Conservation (phyloP, 2,888 invertebrate genomes). For the Merodon equestris region DNA sequence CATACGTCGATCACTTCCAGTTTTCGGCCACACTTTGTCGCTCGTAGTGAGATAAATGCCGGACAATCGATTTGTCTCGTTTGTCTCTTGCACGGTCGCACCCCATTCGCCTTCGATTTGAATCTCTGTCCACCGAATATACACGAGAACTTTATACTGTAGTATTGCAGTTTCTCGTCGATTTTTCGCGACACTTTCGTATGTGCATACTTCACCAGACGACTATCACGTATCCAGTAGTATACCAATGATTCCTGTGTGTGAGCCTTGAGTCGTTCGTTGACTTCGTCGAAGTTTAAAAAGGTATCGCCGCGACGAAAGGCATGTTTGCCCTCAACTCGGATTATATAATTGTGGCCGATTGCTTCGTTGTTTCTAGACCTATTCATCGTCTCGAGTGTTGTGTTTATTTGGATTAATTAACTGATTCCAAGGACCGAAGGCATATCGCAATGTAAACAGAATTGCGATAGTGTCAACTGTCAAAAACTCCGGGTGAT, state of each 20-base stretch:
- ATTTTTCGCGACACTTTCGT: constrained; percentile 79
- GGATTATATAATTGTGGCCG: constrained; percentile 35
- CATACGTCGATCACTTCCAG: constrained; percentile 79
- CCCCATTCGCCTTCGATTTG: constrained; percentile 76
- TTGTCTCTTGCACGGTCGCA: constrained; percentile 75
- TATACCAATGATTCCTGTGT: constrained; percentile 78
- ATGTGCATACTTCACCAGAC: constrained; percentile 79
- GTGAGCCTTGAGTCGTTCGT: constrained; percentile 75
- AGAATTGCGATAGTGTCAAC: too few relatives aligned
- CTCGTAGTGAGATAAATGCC: constrained; percentile 78
- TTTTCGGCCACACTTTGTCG: constrained; percentile 78
- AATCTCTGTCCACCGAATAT: constrained; percentile 79
- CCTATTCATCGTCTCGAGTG: too few relatives aligned
- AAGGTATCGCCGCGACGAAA: constrained; percentile 78
- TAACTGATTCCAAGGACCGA: constrained; percentile 45
- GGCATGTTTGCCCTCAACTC: constrained; percentile 73
- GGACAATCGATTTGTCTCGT: constrained; percentile 79
- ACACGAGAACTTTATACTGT: constrained; percentile 79
- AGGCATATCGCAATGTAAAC: too few relatives aligned
- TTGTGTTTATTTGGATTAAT: too few relatives aligned
- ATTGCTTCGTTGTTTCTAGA: constrained; percentile 12
- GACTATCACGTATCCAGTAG: constrained; percentile 79
- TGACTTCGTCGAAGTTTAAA: constrained; percentile 77
- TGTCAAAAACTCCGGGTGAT: too few relatives aligned
- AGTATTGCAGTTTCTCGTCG: constrained; percentile 77